Evolutionary conservation across 2,797 vertebrate species (phyloP).

Genomic region (Setipinna tenuifilis): DNA sequence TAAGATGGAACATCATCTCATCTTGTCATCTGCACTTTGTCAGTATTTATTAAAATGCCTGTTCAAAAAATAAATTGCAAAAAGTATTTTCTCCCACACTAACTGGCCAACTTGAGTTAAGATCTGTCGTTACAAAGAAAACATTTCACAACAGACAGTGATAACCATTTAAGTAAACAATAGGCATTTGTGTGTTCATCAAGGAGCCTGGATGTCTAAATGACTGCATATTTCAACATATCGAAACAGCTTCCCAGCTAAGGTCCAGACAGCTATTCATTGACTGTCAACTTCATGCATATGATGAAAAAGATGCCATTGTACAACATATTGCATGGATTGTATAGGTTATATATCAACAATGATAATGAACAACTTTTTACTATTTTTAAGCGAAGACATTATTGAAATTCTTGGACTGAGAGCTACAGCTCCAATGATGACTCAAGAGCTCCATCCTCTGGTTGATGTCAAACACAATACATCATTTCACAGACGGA

Average conservation of each 20-base stretch:
- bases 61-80: background rate
- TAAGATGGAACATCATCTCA: background rate
- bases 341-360: background rate
- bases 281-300: background rate
- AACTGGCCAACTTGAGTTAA: background rate
- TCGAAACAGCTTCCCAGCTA: background rate
- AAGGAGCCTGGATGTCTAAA: background rate
- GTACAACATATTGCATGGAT: background rate
- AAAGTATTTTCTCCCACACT: background rate
- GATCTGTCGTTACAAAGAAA: background rate
- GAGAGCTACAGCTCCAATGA: conserved; percentile 30
- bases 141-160: background rate
- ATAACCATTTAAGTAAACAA: background rate
- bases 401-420: background rate
- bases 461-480: conserved; percentile 51
- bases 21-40: background rate
- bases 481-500: background rate
- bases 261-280: background rate
- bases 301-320: background rate
- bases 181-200: background rate
- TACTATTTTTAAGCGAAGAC: background rate
- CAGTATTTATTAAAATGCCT: background rate
- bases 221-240: background rate
- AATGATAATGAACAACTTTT: background rate
- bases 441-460: conserved; percentile 79